Percentiles rank a stretch among this genome's conserved stretches.
Conservation (phyloP, 1,140 invertebrate species). For the Trichogramma pretiosum region DNA sequence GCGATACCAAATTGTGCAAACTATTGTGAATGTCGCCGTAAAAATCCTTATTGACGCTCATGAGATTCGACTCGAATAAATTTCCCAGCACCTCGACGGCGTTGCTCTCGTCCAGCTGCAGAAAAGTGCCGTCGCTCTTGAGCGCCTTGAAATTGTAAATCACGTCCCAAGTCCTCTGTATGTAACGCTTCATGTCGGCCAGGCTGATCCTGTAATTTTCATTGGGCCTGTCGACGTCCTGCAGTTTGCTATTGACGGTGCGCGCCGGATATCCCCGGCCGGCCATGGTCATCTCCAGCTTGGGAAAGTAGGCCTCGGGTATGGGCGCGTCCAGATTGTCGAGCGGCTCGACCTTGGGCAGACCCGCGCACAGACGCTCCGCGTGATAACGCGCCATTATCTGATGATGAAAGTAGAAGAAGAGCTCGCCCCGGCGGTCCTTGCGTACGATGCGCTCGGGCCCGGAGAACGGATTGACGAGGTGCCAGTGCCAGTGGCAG, state of each 20-base stretch:
- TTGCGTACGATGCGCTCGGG: constrained; percentile 42
- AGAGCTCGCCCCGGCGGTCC: constrained; percentile 50
- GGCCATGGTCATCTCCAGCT: constrained; percentile 55
- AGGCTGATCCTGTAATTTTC: constrained; percentile 59
- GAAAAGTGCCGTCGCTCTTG: constrained; percentile 42
- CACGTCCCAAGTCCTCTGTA: constrained; percentile 61
- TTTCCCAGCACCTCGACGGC: constrained; percentile 73
- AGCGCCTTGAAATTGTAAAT: constrained; percentile 56
- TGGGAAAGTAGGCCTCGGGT: constrained; percentile 59
- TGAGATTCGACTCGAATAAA: constrained; percentile 61
- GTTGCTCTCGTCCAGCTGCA: constrained; percentile 51
- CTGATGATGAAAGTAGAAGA: constrained; percentile 52
- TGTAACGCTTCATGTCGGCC: constrained; percentile 59
- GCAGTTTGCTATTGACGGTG: constrained; percentile 48
- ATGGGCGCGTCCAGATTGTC: constrained; percentile 54
- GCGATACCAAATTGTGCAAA: constrained; percentile 59
- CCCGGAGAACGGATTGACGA: constrained; percentile 64
- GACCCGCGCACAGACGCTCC: constrained; percentile 40
- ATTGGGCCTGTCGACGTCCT: constrained; percentile 54
- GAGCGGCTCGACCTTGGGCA: constrained; percentile 45
- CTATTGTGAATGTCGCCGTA: constrained; percentile 66
- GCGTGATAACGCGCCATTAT: constrained; percentile 49
- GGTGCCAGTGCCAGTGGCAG: constrained; percentile 76
- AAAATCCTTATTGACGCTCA: constrained; percentile 56
- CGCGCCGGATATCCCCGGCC: constrained; percentile 53